phyloP scores from a whole-genome alignment of 2,797 vertebrate species.

The Sciurus vulgaris region DNA sequence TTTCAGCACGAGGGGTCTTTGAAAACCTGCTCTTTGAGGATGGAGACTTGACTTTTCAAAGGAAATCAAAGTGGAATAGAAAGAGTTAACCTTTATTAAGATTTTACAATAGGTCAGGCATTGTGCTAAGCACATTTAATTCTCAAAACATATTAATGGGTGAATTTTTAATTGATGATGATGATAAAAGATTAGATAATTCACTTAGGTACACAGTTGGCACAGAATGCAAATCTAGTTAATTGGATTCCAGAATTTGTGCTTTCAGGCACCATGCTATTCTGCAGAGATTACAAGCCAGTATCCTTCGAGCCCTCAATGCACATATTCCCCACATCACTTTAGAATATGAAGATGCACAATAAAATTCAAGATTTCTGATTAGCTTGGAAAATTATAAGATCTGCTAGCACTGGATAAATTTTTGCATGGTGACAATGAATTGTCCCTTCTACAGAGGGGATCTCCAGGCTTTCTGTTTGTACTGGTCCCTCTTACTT shows the following conservation, averaged over 20 bases:
- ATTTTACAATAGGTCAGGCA: not conserved
- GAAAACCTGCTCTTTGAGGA: conserved; percentile 37
- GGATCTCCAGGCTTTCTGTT: not conserved
- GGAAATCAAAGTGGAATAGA: conserved; percentile 30
- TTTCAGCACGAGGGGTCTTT: conserved; percentile 29
- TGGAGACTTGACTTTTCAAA: conserved; percentile 58
- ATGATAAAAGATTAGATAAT: conserved; percentile 58
- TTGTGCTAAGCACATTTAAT: conserved; percentile 60
- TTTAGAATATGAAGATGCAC: conserved; percentile 16
- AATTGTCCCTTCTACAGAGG: not conserved
- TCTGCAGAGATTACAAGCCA: conserved; percentile 19
- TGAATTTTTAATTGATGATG: conserved; percentile 64
- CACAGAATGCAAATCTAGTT: conserved; percentile 60
- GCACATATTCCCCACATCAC: not conserved
- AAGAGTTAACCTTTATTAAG: not conserved
- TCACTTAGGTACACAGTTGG: conserved; percentile 47
- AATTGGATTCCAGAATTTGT: conserved; percentile 18
- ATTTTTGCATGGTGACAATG: not conserved
- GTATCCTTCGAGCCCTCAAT: not conserved
- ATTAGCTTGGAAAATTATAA: not conserved
- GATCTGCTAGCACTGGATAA: not conserved
- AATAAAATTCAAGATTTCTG: conserved; percentile 22
- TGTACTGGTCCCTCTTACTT: not conserved
- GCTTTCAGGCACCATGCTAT: not conserved
- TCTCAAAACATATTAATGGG: conserved; percentile 55